These are phyloP conservation scores for Mesembrinibis cayennensis DNA, from an alignment of 2,113 vertebrate species.

Conservation along the genomic window DNA sequence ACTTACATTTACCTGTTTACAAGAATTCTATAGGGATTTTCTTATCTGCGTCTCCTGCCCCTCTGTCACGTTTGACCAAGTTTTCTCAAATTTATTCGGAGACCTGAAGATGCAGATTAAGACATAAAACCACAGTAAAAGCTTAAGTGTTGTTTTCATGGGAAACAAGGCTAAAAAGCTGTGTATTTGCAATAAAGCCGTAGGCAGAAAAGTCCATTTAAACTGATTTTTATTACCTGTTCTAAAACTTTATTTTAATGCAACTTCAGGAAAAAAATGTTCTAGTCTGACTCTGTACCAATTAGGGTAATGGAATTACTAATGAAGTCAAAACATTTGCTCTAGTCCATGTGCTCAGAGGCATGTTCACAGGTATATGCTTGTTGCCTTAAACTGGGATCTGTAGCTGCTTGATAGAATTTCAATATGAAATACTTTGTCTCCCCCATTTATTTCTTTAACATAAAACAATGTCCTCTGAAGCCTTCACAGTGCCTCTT, in stretches of 20 bases:
- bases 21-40: neutral
- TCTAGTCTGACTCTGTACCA: neutral
- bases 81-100: neutral
- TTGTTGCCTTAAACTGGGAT: neutral
- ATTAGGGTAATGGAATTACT: slow-evolving; percentile 2
- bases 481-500: neutral
- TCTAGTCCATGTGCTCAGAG: neutral
- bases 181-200: neutral
- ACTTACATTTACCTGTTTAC: neutral
- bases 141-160: neutral
- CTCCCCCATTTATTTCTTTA: neutral
- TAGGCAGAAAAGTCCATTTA: neutral
- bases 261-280: neutral
- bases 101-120: neutral
- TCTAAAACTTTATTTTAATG: slow-evolving; percentile 8
- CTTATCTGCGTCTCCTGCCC: neutral
- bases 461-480: neutral
- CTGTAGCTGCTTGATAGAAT: neutral
- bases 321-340: neutral
- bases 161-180: neutral
- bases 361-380: neutral
- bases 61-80: neutral
- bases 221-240: neutral
- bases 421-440: neutral
- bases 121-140: neutral